Conservation (phyloP, 2,888 invertebrate species). For the Therioaphis trifolii region DNA sequence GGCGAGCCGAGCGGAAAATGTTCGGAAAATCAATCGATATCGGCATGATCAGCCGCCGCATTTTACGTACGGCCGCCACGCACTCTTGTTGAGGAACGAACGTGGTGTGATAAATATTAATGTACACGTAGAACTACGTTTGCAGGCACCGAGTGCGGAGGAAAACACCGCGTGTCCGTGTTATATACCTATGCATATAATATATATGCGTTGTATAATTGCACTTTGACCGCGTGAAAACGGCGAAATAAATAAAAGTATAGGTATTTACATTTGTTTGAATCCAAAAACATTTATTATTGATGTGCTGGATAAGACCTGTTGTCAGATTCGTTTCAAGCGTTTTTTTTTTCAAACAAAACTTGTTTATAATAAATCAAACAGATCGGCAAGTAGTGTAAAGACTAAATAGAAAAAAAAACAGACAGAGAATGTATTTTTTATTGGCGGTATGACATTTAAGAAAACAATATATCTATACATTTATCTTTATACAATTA, state of each 20-base stretch:
- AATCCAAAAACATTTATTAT: constrained; percentile 15
- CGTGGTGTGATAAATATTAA: no score
- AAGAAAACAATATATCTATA: constrained; percentile 12
- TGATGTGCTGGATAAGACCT: neutral
- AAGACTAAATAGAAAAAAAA: constrained; percentile 2
- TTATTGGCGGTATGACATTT: constrained; percentile 15
- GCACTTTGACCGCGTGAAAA: neutral
- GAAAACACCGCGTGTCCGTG: no score
- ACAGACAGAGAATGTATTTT: neutral
- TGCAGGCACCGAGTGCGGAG: no score
- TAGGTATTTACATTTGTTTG: neutral
- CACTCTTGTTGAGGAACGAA: no score
- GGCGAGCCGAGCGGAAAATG: no score
- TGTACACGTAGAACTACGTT: no score
- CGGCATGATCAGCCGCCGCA: no score
- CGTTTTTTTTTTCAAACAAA: constrained; percentile 13
- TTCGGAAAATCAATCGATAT: no score
- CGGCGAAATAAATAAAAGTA: neutral
- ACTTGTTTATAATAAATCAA: constrained; percentile 45
- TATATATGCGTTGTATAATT: neutral
- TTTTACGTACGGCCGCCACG: no score
- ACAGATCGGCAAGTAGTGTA: constrained; percentile 15
- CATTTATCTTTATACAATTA: constrained; percentile 14
- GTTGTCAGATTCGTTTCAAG: constrained; percentile 13
- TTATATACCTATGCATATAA: no score